Percentiles rank a stretch among this genome's conserved stretches.
Evolutionary conservation across 2,797 vertebrate genomes (phyloP).

Genomic region (Siniperca obscura): DNA sequence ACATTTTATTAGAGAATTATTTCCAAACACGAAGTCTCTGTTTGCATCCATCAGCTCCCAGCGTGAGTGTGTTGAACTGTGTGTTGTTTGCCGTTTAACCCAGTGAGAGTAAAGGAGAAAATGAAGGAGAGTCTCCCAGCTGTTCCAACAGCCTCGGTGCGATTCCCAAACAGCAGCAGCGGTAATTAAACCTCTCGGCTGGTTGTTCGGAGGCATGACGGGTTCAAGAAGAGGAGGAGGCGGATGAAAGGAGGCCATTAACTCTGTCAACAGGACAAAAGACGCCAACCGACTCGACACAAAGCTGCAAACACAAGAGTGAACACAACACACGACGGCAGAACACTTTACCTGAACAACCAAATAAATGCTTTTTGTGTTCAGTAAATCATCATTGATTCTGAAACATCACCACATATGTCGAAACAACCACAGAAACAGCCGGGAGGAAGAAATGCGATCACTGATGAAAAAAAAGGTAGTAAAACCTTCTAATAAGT

Average conservation of each 20-base stretch:
- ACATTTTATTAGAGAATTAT: not conserved
- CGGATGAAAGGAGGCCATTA: constrained; percentile 36
- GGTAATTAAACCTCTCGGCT: constrained; percentile 25
- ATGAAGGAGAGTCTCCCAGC: constrained; percentile 25
- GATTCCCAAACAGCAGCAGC: constrained; percentile 34
- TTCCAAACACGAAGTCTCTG: not conserved
- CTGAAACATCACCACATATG: not conserved
- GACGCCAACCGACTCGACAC: not conserved
- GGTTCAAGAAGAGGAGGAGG: constrained; percentile 24
- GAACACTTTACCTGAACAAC: not conserved
- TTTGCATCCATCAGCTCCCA: not conserved
- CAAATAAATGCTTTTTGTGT: too few relatives aligned
- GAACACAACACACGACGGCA: too few relatives aligned
- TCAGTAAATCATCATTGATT: not conserved
- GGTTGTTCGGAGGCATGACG: constrained; percentile 24
- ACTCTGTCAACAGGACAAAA: constrained; percentile 41
- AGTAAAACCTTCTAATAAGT: too few relatives aligned
- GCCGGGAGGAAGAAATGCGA: too few relatives aligned
- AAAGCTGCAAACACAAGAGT: not conserved
- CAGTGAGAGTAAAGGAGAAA: constrained; percentile 1
- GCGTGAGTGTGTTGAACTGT: not conserved
- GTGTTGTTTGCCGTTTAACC: not conserved
- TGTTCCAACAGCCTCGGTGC: constrained; percentile 25
- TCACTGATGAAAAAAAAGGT: too few relatives aligned
- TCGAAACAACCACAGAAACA: too few relatives aligned